Conservation (phyloP, 1,140 invertebrate genomes). For the Caenorhabditis tropicalis region DNA sequence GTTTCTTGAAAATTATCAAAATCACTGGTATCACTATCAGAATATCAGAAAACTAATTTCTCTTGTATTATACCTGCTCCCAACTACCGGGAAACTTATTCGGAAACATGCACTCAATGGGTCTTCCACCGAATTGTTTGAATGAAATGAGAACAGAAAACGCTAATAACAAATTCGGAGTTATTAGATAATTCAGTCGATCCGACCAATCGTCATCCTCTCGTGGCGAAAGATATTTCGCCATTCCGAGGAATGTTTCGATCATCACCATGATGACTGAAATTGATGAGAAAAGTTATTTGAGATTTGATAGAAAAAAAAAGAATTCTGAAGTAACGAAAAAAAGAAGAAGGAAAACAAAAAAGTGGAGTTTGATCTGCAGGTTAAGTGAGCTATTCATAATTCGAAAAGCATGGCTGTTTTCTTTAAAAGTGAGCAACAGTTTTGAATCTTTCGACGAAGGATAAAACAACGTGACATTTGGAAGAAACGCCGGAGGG, state of each 20-base stretch:
- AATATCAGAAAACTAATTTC: too few relatives aligned
- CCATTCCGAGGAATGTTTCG: constrained; percentile 68
- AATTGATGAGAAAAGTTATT: neutral
- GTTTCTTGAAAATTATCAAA: neutral
- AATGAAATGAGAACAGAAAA: constrained; percentile 67
- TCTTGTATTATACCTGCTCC: constrained; percentile 66
- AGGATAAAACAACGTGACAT: too few relatives aligned
- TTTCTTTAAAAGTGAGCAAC: neutral
- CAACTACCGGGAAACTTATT: constrained; percentile 68
- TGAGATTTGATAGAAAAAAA: neutral
- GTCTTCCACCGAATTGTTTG: constrained; percentile 60
- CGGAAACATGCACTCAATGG: constrained; percentile 69
- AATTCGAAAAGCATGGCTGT: constrained; percentile 27
- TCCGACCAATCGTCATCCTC: constrained; percentile 68
- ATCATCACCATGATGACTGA: constrained; percentile 67
- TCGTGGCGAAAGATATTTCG: constrained; percentile 63
- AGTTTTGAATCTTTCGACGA: too few relatives aligned
- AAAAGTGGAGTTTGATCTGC: neutral
- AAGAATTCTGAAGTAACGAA: neutral
- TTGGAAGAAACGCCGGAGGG: too few relatives aligned
- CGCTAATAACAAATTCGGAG: constrained; percentile 69
- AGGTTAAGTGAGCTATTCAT: neutral
- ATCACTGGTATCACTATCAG: neutral
- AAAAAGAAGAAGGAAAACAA: neutral
- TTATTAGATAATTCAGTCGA: constrained; percentile 69